These are phyloP conservation scores for Mythimna pallens DNA, from an alignment of 2,888 invertebrate species.

Conservation along the genomic window DNA sequence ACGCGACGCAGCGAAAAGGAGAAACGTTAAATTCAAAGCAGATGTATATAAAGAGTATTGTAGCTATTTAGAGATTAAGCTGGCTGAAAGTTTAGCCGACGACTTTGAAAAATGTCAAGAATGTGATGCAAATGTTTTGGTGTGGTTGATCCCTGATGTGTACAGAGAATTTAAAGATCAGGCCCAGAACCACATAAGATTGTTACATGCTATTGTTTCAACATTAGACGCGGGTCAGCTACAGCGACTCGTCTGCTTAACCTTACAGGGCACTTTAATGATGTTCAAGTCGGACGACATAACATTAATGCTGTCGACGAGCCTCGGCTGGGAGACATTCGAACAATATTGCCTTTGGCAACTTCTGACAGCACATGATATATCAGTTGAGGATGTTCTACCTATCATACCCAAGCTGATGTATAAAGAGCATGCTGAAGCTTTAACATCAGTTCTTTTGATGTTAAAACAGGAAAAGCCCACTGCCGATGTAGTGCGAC, in stretches of 20 bases:
- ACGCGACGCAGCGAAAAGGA: slow-evolving; percentile 88
- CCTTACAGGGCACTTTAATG: slow-evolving; percentile 96
- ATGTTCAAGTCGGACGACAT: slow-evolving; percentile 96
- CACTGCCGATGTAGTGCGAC: slow-evolving; percentile 95
- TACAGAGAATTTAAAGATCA: slow-evolving; percentile 97
- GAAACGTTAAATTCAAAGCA: slow-evolving; percentile 94
- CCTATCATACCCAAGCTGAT: slow-evolving; percentile 94
- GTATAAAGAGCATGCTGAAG: slow-evolving; percentile 97
- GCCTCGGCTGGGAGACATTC: slow-evolving; percentile 98
- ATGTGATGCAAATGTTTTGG: slow-evolving; percentile 96
- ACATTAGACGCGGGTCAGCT: slow-evolving; percentile 97
- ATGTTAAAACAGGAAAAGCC: slow-evolving; percentile 98
- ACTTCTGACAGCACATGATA: slow-evolving; percentile 97
- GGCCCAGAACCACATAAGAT: slow-evolving; percentile 96
- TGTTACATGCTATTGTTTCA: slow-evolving; percentile 97
- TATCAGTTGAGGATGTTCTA: slow-evolving; percentile 97
- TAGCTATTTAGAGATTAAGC: slow-evolving; percentile 94
- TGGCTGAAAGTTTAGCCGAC: slow-evolving; percentile 93
- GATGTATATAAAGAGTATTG: slow-evolving; percentile 97
- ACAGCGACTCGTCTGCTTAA: slow-evolving; percentile 97
- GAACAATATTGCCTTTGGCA: slow-evolving; percentile 99
- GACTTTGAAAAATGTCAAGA: slow-evolving; percentile 97
- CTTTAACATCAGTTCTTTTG: slow-evolving; percentile 96
- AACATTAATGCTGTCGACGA: slow-evolving; percentile 94
- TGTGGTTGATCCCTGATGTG: slow-evolving; percentile 97